Percentiles rank a stretch among this genome's conserved stretches.
These are phyloP conservation scores for Orthosia gothica DNA, from an alignment of 2,888 invertebrate species.

Conservation along the genomic window DNA sequence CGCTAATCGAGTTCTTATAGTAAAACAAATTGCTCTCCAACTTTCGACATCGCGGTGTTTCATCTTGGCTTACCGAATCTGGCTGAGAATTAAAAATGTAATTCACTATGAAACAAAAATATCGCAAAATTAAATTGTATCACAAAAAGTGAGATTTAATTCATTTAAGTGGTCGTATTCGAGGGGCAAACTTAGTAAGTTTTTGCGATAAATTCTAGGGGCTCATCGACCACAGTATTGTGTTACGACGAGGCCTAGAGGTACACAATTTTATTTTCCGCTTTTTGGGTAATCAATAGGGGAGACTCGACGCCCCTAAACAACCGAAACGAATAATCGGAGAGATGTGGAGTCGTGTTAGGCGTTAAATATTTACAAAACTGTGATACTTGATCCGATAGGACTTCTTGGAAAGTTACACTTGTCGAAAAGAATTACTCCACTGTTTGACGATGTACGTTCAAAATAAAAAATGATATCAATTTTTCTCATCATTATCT, in stretches of 20 bases:
- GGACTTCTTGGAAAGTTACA: too few relatives aligned
- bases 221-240: slow-evolving; percentile 80
- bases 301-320: slow-evolving; percentile 87
- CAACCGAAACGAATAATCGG: slow-evolving; percentile 74
- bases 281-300: slow-evolving; percentile 91
- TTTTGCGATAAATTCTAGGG: slow-evolving; percentile 75
- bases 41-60: slow-evolving; percentile 49
- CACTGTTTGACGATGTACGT: too few relatives aligned
- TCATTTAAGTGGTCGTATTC: slow-evolving; percentile 80
- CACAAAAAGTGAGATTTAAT: slow-evolving; percentile 77
- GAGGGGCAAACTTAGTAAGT: slow-evolving; percentile 69
- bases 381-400: neutral
- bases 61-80: slow-evolving; percentile 49
- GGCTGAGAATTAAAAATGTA: slow-evolving; percentile 65
- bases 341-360: slow-evolving; percentile 72
- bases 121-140: slow-evolving; percentile 62
- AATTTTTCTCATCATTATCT: too few relatives aligned
- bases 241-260: slow-evolving; percentile 78
- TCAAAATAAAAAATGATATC: too few relatives aligned
- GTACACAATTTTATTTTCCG: slow-evolving; percentile 90
- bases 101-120: slow-evolving; percentile 66
- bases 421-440: too few relatives aligned
- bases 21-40: slow-evolving; percentile 58
- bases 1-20: slow-evolving; percentile 46
- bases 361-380: slow-evolving; percentile 21